Evolutionary conservation across 1,140 invertebrate genomes (phyloP), one percentile per base, ranked within the genome.

Genomic region (Ridgeia piscesae): DNA sequence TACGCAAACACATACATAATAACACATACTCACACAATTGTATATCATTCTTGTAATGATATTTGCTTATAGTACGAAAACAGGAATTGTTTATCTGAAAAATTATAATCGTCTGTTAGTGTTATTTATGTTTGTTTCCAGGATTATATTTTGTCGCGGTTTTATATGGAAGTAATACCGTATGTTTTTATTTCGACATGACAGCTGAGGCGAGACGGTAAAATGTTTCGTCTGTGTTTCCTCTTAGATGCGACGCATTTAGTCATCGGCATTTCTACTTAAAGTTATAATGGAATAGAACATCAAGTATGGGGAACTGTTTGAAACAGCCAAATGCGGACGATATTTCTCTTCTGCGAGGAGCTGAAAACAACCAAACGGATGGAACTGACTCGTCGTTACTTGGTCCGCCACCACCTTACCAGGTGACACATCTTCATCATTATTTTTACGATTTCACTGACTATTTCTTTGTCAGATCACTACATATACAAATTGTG

Each of bases 401-500:
- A 48, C 94, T 95, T 34, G 93, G 93, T 34, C 96, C 96, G 34
- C 96, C 96, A 92, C 95, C 95, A 92, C 95, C 96, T n/a, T 96
- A 96, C 93, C 95, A 96, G 94, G 95, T 95, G 93, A 77, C 58
- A 77, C 88, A 93, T 92, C 92, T 31, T 50, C 9, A 33, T 77
- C 91, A 14, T 91, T 42, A 2, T 42, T 11, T 58, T 50, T 91
- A 34, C 33, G 34, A 11, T 11, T 35, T 91, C 35, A 34, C 34
- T 42, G 89, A 35, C 34, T 35, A 77, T 9, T 27, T 35, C n/a
- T 88, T n/a, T 50, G 9, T 34, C 50, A n/a, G 27, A 35, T 6
- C 33, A 35, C n/a, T 90, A 91, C 35, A 42, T 8, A 2, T 77
- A 21, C 17, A 21, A 77, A 77, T 77, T 77, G 17, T 77, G 58